These are phyloP conservation scores for Neoaliturus tenellus DNA, from an alignment of 2,888 invertebrate species.

Conservation along the genomic window DNA sequence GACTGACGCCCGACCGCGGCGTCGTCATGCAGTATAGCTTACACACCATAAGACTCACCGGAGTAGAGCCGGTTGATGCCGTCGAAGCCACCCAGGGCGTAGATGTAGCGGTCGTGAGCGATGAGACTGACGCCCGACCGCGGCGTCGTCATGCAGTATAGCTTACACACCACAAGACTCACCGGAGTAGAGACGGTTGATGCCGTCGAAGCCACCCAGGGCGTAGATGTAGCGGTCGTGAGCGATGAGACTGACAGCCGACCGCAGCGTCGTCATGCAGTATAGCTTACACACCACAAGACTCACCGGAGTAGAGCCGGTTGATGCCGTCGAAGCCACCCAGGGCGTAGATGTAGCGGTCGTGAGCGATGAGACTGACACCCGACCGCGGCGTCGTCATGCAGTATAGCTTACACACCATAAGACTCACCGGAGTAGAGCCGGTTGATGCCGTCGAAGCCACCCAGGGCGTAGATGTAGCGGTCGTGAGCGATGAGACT, in stretches of 20 bases:
- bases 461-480: conserved; percentile 86
- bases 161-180: too few relatives aligned
- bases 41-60: conserved; percentile 74
- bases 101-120: conserved; percentile 80
- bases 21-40: conserved; percentile 83
- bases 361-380: conserved; percentile 82
- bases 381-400: conserved; percentile 87
- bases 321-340: conserved; percentile 88
- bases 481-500: conserved; percentile 81
- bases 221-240: conserved; percentile 83
- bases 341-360: conserved; percentile 83
- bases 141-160: conserved; percentile 82
- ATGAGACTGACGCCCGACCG: conserved; percentile 87
- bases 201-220: conserved; percentile 89
- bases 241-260: conserved; percentile 84
- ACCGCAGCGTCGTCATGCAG: conserved; percentile 83
- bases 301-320: conserved; percentile 79
- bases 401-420: too few relatives aligned
- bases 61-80: conserved; percentile 82
- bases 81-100: conserved; percentile 89
- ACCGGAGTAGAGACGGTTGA: conserved; percentile 81
- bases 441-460: conserved; percentile 85
- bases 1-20: conserved; percentile 85
- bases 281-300: too few relatives aligned
- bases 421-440: conserved; percentile 77